Base-by-base conservation (phyloP, 2,113 vertebrate genomes). In the Catagonus wagneri region DNA sequence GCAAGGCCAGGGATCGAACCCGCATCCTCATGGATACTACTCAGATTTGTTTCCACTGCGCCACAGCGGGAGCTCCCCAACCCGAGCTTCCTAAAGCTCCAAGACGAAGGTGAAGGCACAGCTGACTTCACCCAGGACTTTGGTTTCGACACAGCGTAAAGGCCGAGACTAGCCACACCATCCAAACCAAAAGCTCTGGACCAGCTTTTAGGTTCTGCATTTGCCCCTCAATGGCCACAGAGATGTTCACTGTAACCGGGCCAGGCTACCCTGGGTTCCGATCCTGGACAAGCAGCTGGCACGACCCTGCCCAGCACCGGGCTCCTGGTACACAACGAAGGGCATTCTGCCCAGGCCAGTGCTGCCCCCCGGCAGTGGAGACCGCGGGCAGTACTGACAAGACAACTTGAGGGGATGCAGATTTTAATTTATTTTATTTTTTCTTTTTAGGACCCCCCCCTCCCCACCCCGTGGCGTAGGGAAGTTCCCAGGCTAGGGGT, bases 361-460 rank as follows among this genome's bases (percentile, higher is more conserved):
- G 2, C 63, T 29, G 71, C 23, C 60, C 74, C 44, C 17, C 15
- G 63, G 58, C 2, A 10, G 25, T 1, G 1, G 20, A 91, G 32
- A 83, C 68, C 61, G 25, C 15, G 12, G 23, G 27, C 17, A 1
- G 61, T 1, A 56, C 0, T 9, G 34, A 63, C 7, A 0, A 25
- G 61, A 25, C 50, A 71, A 85, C 25, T 81, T 83, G 0, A 25
- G 80, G 17, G 60, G 23, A 25, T 16, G 23, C 39, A 8, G 34
- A 29, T 68, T 92, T 94, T 80, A 81, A 44, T 44, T 44, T 44
- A 44, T 44, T 44, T 44, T 44, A 44, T 44, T 44, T 44, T 44
- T 44, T 44, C 44, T 44, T 44, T 44, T 44, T 44, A 44, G 44
- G 44, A 44, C 44, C 44, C 5, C 44, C 44, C 44, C 44, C 8